Evolutionary conservation across 2,888 invertebrate genomes (phyloP).

Genomic region (Tenthredo mesomela): DNA sequence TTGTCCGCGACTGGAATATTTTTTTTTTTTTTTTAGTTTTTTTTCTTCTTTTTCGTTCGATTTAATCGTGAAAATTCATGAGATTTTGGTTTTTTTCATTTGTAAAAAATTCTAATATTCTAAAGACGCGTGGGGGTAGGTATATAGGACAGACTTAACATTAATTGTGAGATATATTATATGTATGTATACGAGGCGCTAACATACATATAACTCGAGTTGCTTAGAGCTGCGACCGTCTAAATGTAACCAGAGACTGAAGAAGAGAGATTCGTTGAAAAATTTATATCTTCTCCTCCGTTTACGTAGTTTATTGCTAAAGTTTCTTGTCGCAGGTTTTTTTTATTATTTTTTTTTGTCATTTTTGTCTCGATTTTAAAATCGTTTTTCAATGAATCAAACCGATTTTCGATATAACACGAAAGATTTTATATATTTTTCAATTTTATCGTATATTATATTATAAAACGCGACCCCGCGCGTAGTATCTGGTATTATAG

Average conservation of each 20-base stretch:
- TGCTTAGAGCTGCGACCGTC: background rate
- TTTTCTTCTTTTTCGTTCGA: no score
- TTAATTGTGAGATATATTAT: background rate
- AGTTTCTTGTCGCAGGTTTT: background rate
- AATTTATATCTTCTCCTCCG: background rate
- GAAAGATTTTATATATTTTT: background rate
- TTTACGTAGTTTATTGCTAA: background rate
- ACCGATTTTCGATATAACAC: background rate
- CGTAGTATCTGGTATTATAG: no score
- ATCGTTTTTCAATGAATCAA: background rate
- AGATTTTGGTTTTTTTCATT: no score
- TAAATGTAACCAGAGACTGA: constrained; percentile 8
- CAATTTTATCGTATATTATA: no score
- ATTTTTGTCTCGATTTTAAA: background rate
- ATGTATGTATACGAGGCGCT: background rate
- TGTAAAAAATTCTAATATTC: background rate
- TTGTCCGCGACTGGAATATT: background rate
- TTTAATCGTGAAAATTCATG: background rate
- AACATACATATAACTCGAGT: background rate
- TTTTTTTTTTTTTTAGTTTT: no score
- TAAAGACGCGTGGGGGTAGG: background rate
- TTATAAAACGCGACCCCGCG: no score
- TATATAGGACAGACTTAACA: background rate
- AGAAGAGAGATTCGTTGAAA: background rate
- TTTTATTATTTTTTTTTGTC: background rate